A percentile compares a stretch with the other conserved stretches of the same genome.
Evolutionary conservation across 2,113 vertebrate species (phyloP).

Genomic region (Peromyscus leucopus): DNA sequence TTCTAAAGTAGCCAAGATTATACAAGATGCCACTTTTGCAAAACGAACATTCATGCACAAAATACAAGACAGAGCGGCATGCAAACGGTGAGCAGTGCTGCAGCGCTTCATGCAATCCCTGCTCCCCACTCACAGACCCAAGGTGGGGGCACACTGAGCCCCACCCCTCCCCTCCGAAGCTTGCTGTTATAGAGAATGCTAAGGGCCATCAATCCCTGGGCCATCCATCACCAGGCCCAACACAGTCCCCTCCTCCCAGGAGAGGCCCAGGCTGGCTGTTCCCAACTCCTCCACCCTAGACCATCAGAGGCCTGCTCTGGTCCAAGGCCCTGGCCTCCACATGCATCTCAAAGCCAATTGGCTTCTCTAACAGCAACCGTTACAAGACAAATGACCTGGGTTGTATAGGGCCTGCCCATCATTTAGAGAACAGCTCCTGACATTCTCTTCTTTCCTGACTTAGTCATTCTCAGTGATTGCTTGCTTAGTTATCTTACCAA

Average conservation of each 20-base stretch:
- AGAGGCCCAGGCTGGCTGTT: neutral
- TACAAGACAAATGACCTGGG: neutral
- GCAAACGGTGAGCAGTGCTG: neutral
- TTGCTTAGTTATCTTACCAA: neutral
- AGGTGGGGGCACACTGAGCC: neutral
- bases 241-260: neutral
- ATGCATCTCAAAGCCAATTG: neutral
- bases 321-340: neutral
- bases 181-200: neutral
- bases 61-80: neutral
- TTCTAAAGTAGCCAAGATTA: neutral
- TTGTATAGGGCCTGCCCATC: neutral
- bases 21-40: neutral
- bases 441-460: neutral
- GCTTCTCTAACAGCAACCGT: neutral
- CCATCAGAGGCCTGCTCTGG: neutral
- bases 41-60: neutral
- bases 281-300: neutral
- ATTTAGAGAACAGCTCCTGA: neutral
- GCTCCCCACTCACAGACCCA: neutral
- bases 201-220: neutral
- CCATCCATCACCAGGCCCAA: neutral
- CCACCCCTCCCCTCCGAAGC: no score
- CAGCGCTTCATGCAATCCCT: neutral
- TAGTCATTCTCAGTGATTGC: neutral